These are phyloP conservation scores for Hystrix cristata DNA, from an alignment of 2,113 vertebrate species.

Conservation along the genomic window DNA sequence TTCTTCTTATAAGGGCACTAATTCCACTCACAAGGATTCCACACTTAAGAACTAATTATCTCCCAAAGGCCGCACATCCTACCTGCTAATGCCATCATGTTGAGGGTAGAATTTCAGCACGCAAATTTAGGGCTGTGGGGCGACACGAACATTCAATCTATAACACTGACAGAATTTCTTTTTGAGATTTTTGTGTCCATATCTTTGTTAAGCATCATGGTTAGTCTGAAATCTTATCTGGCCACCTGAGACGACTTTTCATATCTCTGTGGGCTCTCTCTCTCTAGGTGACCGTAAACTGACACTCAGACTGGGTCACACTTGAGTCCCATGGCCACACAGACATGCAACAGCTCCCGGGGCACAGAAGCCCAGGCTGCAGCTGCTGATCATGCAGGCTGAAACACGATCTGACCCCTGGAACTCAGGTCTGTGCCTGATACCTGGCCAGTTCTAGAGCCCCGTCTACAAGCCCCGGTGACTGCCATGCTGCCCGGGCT, in stretches of 20 bases:
- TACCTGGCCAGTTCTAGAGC: background rate
- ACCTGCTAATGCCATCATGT: background rate
- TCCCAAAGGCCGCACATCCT: background rate
- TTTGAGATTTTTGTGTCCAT: background rate
- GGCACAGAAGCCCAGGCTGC: too few species aligned
- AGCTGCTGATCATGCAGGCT: background rate
- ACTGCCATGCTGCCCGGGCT: background rate
- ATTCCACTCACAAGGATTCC: background rate
- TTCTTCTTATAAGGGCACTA: background rate
- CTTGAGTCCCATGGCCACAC: background rate
- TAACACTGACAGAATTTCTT: background rate
- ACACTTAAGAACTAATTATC: background rate
- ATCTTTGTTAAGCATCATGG: too few species aligned
- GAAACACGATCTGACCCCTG: background rate
- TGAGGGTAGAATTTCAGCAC: background rate
- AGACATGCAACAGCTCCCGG: background rate
- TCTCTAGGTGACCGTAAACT: background rate
- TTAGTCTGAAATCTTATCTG: background rate
- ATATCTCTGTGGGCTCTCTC: background rate
- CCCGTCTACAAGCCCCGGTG: too few species aligned
- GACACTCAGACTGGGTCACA: background rate
- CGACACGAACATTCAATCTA: background rate
- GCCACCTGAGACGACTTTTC: background rate
- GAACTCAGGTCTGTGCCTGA: background rate
- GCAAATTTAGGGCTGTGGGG: too few species aligned